Base-by-base conservation (phyloP, 2,888 invertebrate species). In the Vandiemenella viatica region DNA sequence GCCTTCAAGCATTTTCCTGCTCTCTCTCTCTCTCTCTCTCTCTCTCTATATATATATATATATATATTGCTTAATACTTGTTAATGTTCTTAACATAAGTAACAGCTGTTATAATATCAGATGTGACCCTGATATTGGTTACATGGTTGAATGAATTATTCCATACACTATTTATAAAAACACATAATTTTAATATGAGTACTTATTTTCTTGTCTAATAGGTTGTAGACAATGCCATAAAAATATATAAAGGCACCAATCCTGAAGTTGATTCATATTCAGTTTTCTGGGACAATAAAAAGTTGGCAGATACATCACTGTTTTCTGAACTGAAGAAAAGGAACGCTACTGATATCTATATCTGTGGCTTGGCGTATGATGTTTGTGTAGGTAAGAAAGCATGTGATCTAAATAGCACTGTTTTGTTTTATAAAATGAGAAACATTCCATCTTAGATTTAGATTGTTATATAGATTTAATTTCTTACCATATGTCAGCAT, bases 231-330 rank as follows among this genome's bases (percentile, higher is more conserved):
- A 76, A 77, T 50, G 80, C 83, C 4, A 75, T 85, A 44, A 84
- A 86, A 64, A 80, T 91, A 46, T 86, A 87, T 68, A 91, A 91
- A 65, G 96, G 96, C 37, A 89, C 86, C 1, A 87, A 92, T 67
- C 84, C 95, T 0, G 89, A 92, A 57, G 87, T 96, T 49, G 97
- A 97, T 67, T 92, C 93, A 1, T 97, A 97, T 68, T 95, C 95
- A 0, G 96, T 93, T 42, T 97, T 97, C 73, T 93, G 91, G 88
- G 96, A 97, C 70, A 97, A 97, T 69, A 87, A 88, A 68, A 90
- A 89, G 67, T 70, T 87, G 52, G 83, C 85, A 1, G 83, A 90
- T 64, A 95, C 95, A 5, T 81, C 83, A 10, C 72, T 96, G 41
- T 80, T 83, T 61, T 76, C 79, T 7, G 84, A 90, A 63, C 73